Conservation (phyloP, 2,888 invertebrate genomes). For the Zele albiditarsus region DNA sequence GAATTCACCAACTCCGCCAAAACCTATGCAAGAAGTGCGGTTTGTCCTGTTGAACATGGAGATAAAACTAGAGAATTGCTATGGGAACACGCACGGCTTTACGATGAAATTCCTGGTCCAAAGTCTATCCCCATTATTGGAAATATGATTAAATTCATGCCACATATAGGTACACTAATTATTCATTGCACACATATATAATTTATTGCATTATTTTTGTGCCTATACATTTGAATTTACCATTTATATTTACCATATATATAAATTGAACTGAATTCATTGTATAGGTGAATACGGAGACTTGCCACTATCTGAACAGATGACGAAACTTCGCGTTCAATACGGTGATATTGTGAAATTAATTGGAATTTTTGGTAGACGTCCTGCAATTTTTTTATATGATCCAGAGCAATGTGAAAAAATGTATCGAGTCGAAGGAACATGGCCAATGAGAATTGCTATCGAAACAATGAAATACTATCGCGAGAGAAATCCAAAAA, state of each 20-base stretch:
- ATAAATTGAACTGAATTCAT: not conserved
- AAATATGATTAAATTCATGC: constrained; percentile 63
- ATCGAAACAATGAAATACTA: constrained; percentile 70
- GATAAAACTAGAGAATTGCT: constrained; percentile 28
- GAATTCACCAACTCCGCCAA: constrained; percentile 11
- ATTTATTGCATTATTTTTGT: no score
- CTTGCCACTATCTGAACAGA: constrained; percentile 44
- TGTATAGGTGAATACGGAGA: constrained; percentile 58
- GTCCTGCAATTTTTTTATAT: constrained; percentile 58
- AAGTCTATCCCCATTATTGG: constrained; percentile 72
- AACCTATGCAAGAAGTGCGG: constrained; percentile 36
- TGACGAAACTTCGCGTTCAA: constrained; percentile 56
- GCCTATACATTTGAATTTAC: no score
- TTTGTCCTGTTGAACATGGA: constrained; percentile 37
- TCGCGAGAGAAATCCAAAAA: constrained; percentile 66
- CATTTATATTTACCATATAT: no score
- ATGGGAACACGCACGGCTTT: constrained; percentile 60
- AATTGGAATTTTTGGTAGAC: constrained; percentile 65
- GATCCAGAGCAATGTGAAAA: constrained; percentile 61
- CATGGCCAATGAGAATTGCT: constrained; percentile 71
- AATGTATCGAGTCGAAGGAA: constrained; percentile 73
- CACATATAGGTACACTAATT: constrained; percentile 55
- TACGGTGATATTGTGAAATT: constrained; percentile 73
- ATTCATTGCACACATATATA: no score
- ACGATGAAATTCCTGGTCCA: constrained; percentile 74